These are phyloP conservation scores for Trogon melanurus DNA, from an alignment of 2,113 vertebrate genomes.

Conservation along the genomic window DNA sequence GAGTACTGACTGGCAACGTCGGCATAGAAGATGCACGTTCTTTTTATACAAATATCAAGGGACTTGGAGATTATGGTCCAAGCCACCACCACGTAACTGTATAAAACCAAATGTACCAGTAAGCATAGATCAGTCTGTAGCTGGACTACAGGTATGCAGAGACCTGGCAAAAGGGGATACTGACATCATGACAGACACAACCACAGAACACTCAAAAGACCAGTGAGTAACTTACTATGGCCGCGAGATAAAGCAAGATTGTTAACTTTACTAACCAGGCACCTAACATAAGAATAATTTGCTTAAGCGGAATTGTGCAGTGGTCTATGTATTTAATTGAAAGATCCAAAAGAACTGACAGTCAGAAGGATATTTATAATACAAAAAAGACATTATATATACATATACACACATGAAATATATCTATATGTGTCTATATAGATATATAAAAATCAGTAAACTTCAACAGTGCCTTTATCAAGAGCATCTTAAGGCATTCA, in stretches of 20 bases:
- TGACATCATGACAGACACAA: neutral
- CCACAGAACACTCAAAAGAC: neutral
- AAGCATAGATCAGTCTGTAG: neutral
- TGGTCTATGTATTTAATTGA: slow-evolving; percentile 36
- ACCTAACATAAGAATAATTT: neutral
- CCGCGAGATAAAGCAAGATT: neutral
- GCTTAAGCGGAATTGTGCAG: neutral
- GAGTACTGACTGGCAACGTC: neutral
- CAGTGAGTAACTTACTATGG: neutral
- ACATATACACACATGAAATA: slow-evolving; percentile 47
- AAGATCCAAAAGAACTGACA: slow-evolving; percentile 23
- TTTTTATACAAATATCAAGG: neutral
- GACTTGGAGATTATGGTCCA: neutral
- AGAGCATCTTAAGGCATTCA: slow-evolving; percentile 70
- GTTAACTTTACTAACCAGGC: neutral
- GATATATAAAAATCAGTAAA: slow-evolving; percentile 76
- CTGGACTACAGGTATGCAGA: neutral
- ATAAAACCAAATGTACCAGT: neutral
- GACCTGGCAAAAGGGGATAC: neutral
- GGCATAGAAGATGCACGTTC: neutral
- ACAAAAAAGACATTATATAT: slow-evolving; percentile 74
- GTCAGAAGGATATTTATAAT: slow-evolving; percentile 64
- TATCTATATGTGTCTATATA: slow-evolving; percentile 7
- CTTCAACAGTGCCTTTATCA: slow-evolving; percentile 72
- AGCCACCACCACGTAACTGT: neutral